Base-by-base conservation (phyloP, 2,888 invertebrate species). In the Masnerella sp. region DNA sequence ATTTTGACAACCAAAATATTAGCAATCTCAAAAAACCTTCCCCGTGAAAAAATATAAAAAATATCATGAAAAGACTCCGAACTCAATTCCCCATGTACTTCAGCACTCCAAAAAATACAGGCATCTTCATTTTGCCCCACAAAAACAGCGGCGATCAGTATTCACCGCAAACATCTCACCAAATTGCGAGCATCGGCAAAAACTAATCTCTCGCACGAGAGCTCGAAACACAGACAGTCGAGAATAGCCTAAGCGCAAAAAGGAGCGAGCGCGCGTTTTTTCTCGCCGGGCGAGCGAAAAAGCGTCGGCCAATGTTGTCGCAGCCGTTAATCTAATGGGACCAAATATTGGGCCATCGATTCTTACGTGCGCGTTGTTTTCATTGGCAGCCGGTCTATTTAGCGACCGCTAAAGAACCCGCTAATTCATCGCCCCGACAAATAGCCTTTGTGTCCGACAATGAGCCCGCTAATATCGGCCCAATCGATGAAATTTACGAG, bases 401-500 rank as follows among this genome's bases (percentile, higher is more conserved):
- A 49, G 12, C 51, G 15, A 36, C 20, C 43, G 38, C 40, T 54
- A 40, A 70, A 62, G 61, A 54, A 62, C 51, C 7, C 52, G 70
- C 51, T 62, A 70, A 64, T 70, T 51, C 70, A 43, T 70, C 43
- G 7, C 20, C 14, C 34, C 42, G 62, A 71, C 49, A 51, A 71
- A 71, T 64, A 51, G 52, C 14, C 42, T 62, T 47, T 30, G 54
- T 17, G 54, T 34, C 12, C 51, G 36, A 64, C 62, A 64, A 64
- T 58, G 58, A 56, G 62, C 36, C 22, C 36, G 51, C 58, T 64
- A 70, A 70, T 70, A 58, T 58, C 38, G 58, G 32, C 45, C 5
- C 45, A 68, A 52, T 69, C 47, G 32, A 62, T 64, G 49, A 56
- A 62, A 69, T 69, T 56, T 69, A 61, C 69, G 69, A 62, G 61